phyloP scores from a whole-genome alignment of 1,140 invertebrate species.

The Plectus sambesii region DNA sequence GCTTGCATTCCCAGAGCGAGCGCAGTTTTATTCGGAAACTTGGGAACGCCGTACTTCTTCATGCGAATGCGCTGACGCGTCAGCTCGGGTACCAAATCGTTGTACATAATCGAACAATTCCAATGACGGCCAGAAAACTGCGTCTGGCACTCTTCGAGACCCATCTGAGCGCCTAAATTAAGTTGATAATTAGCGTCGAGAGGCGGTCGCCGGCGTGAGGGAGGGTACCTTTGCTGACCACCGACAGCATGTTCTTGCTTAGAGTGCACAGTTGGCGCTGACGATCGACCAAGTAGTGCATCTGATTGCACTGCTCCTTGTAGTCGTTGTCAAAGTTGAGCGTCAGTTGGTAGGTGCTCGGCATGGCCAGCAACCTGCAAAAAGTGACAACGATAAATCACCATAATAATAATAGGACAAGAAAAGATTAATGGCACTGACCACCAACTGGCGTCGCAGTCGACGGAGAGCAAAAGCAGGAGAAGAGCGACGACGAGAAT shows the following conservation, averaged over 20 bases:
- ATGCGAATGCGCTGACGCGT: not conserved
- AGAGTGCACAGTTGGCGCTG: not conserved
- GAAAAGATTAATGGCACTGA: not conserved
- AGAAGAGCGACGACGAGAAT: too few relatives aligned
- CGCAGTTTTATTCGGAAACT: too few relatives aligned
- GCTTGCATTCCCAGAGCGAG: not conserved
- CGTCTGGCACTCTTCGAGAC: not conserved
- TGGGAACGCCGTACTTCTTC: not conserved
- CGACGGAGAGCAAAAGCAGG: not conserved
- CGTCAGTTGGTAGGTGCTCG: not conserved
- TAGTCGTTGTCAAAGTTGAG: not conserved
- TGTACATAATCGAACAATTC: slow-evolving; percentile 1
- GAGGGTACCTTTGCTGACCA: not conserved
- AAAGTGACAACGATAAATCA: not conserved
- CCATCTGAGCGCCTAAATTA: not conserved
- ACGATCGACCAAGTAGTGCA: not conserved
- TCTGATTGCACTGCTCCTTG: not conserved
- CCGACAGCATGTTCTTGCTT: not conserved
- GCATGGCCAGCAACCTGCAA: not conserved
- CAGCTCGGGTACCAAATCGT: not conserved
- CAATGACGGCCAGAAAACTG: not conserved
- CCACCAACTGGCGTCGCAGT: not conserved
- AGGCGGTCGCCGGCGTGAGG: not conserved
- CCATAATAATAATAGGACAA: not conserved
- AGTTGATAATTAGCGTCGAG: not conserved